Evolutionary conservation across 2,113 vertebrate species (phyloP).

Genomic region (Riparia riparia): DNA sequence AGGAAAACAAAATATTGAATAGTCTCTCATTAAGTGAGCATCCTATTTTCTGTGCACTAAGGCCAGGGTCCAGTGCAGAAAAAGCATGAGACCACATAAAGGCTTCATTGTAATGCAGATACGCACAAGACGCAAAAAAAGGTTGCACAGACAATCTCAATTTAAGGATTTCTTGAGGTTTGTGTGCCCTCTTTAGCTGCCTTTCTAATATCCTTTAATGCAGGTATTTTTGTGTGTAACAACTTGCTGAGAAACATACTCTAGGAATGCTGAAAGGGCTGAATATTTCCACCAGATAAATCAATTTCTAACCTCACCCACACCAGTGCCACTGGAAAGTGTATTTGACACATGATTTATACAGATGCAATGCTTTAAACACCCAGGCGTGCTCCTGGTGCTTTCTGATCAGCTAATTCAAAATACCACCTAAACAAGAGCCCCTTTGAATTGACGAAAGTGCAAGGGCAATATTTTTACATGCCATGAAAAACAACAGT

Average conservation of each 20-base stretch:
- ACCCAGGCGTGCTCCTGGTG: background rate
- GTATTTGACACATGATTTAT: constrained; percentile 20
- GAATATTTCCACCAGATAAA: background rate
- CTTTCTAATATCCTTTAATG: background rate
- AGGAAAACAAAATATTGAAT: constrained; percentile 50
- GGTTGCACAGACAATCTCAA: background rate
- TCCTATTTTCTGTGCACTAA: background rate
- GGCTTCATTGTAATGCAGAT: background rate
- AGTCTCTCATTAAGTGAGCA: constrained; percentile 41
- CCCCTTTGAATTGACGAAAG: background rate
- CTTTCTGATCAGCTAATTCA: constrained; percentile 47
- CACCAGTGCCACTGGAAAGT: background rate
- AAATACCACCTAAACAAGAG: background rate
- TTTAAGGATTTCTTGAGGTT: background rate
- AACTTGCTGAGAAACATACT: background rate
- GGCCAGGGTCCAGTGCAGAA: constrained; percentile 8
- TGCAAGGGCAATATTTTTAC: background rate
- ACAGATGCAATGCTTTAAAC: background rate
- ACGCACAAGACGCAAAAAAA: background rate
- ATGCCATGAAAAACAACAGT: background rate
- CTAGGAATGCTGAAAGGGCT: background rate
- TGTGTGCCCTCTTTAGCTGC: background rate
- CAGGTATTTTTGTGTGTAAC: background rate
- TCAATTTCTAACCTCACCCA: background rate
- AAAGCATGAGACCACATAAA: background rate